phyloP scores from a whole-genome alignment of 2,113 vertebrate species.

The Ptyas mucosa region DNA sequence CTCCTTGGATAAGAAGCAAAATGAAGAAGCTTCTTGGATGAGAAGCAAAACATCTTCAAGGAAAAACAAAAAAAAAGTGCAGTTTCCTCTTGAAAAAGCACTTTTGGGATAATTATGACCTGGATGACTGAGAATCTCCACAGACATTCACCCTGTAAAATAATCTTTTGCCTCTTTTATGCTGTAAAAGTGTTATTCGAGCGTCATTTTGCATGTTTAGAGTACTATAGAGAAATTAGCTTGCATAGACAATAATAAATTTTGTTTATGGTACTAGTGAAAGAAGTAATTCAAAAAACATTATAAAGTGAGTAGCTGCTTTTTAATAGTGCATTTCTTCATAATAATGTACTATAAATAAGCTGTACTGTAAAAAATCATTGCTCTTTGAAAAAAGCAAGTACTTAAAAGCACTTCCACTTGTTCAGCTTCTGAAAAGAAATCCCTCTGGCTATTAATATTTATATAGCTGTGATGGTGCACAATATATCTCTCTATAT shows the following conservation, averaged over 20 bases:
- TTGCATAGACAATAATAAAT: conserved; percentile 44
- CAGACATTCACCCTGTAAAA: not conserved
- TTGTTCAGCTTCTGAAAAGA: conserved; percentile 63
- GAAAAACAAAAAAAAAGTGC: too few species aligned
- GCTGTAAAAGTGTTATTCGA: conserved; percentile 10
- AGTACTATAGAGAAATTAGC: conserved; percentile 4
- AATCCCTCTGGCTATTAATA: conserved; percentile 55
- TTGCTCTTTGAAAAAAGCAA: conserved; percentile 56
- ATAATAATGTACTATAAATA: conserved; percentile 59
- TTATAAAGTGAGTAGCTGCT: conserved; percentile 41
- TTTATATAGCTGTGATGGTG: conserved; percentile 61
- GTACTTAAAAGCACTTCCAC: conserved; percentile 68
- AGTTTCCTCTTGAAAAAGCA: not conserved
- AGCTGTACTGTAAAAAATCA: conserved; percentile 35
- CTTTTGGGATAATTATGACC: not conserved
- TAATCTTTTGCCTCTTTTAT: conserved; percentile 35
- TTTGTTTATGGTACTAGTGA: conserved; percentile 46
- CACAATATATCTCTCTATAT: conserved; percentile 57
- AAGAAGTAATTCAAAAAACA: conserved; percentile 52
- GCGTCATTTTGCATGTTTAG: conserved; percentile 37
- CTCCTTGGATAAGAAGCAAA: too few species aligned
- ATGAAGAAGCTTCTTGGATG: too few species aligned
- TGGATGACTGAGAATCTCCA: too few species aligned
- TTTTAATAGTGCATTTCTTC: conserved; percentile 54
- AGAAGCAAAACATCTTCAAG: too few species aligned